These are phyloP conservation scores for Stylophora pistillata DNA, from an alignment of 64 coral and sea anemone species.

Conservation along the genomic window DNA sequence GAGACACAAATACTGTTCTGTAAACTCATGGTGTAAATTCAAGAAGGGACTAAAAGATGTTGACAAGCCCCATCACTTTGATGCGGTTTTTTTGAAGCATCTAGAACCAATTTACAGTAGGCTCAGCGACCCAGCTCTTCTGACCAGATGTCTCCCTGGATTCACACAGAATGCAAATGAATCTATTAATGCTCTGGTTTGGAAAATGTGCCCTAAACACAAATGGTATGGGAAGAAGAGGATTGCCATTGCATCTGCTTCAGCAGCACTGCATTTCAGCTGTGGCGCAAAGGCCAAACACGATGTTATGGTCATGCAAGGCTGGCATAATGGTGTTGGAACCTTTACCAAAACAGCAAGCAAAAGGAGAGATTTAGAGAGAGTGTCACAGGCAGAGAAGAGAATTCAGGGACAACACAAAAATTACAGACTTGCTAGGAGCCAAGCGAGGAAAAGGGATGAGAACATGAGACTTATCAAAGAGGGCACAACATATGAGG, in stretches of 20 bases:
- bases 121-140: constrained; percentile 22
- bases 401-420: constrained; percentile 46
- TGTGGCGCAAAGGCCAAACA: constrained; percentile 30
- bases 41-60: constrained; percentile 18
- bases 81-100: background rate
- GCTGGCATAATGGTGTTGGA: constrained; percentile 29
- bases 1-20: constrained; percentile 34
- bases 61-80: constrained; percentile 32
- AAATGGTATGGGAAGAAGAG: constrained; percentile 40
- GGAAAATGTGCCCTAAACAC: constrained; percentile 14
- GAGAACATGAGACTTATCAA: constrained; percentile 41
- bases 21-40: constrained; percentile 41
- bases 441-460: constrained; percentile 41
- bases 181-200: no score
- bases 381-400: no score
- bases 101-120: constrained; percentile 38
- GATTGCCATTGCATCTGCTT: constrained; percentile 10
- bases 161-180: constrained; percentile 35
- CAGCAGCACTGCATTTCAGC: constrained; percentile 22
- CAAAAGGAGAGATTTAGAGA: constrained; percentile 39
- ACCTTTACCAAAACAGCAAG: constrained; percentile 25
- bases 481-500: no score
- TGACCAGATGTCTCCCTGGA: constrained; percentile 12
- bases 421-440: constrained; percentile 54
- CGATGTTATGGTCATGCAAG: background rate